Evolutionary conservation across 2,888 invertebrate species (phyloP), one percentile per base, ranked within the genome.

Genomic region (Ophioninae sp.): DNA sequence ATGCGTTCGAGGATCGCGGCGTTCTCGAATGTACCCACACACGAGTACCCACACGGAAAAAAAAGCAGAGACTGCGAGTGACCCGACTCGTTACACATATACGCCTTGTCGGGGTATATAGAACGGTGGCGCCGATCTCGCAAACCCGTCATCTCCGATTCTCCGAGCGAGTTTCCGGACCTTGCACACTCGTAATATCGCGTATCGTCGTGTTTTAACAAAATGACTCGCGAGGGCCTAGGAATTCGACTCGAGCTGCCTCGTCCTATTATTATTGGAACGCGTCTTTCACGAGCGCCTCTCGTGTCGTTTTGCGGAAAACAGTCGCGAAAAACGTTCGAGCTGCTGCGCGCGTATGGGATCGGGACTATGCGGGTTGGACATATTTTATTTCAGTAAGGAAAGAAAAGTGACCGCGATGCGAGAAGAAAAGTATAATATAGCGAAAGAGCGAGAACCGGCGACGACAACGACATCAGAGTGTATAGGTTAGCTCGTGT

Each of bases 51-150:
- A 20, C 68, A 41, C 23, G 20, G 56, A 64, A 56, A 67, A 20
- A 65, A n/a, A n/a, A n/a, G n/a, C n/a, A 39, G n/a, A 62, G 57
- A 37, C 67, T 30, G 57, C 37, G 67, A 73, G 76, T 44, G 64
- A 37, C 21, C 65, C 21, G 44, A n/a, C 23, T 69, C 8, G n/a
- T 56, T 81, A 41, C 21, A 61, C 23, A 61, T 61, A 44, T n/a
- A 39, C 20, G 61, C 39, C 37, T 70, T n/a, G n/a, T n/a, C n/a
- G n/a, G n/a, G 17, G 13, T 21, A 23, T 69, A 64, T 50, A 62
- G 74, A 21, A 67, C 74, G 80, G 85, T 86, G 86, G 85, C 86
- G 85, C 86, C 85, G 82, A 86, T 85, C 85, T 83, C 75, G 72
- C n/a, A 2, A 20, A 1, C 59, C 8, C 1, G 59, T 59, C 44